Percentiles rank a stretch among this genome's conserved stretches.
phyloP scores from a whole-genome alignment of 2,797 vertebrate genomes.

The Lacerta viridis region DNA sequence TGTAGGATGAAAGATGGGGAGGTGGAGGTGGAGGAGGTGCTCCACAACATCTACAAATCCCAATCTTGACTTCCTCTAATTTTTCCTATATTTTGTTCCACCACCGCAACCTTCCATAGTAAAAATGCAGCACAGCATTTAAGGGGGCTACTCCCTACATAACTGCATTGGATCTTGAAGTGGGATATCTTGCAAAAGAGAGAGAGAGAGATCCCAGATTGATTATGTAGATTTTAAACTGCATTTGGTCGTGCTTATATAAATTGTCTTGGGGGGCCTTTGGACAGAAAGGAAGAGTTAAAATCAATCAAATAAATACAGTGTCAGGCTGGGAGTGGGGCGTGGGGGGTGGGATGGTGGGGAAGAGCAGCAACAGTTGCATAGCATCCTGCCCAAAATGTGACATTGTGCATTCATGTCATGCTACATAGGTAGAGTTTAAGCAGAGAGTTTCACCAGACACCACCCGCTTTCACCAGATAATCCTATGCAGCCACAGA shows the following conservation, averaged over 20 bases:
- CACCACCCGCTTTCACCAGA: background rate
- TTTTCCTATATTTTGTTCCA: too few relatives aligned
- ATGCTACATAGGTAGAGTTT: background rate
- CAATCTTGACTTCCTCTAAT: too few relatives aligned
- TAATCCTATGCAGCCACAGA: background rate
- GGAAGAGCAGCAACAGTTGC: background rate
- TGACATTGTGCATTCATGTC: background rate
- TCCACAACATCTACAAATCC: too few relatives aligned
- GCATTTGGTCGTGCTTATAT: too few relatives aligned
- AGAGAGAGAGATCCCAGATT: background rate
- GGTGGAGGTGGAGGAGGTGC: too few relatives aligned
- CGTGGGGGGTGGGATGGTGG: too few relatives aligned
- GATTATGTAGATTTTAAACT: background rate
- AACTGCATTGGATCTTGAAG: background rate
- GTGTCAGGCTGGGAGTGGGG: background rate
- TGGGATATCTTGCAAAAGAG: background rate
- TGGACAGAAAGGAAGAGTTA: background rate
- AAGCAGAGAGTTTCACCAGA: background rate
- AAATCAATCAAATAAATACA: background rate
- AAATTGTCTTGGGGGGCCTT: background rate
- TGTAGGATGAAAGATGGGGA: too few relatives aligned
- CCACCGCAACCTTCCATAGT: too few relatives aligned
- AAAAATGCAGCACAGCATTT: too few relatives aligned
- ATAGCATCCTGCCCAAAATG: background rate
- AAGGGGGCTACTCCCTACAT: too few relatives aligned